Percentiles rank a stretch among this genome's conserved stretches.
phyloP scores from a whole-genome alignment of 2,888 invertebrate species.

The Eupithecia exiguata region DNA sequence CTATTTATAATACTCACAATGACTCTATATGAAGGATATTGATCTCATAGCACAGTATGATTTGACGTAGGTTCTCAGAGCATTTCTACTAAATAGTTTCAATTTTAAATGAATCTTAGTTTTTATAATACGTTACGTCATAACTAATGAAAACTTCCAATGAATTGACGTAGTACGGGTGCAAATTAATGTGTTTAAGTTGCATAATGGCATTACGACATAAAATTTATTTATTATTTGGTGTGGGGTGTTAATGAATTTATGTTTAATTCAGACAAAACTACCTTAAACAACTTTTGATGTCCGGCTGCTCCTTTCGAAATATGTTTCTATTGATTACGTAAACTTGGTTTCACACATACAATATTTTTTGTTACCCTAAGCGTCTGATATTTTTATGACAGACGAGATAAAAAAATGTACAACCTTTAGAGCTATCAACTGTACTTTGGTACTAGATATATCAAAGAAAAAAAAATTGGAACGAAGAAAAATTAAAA shows the following conservation, averaged over 20 bases:
- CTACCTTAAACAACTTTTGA: neutral
- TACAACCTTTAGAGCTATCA: too few relatives aligned
- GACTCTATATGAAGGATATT: neutral
- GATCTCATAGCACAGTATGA: neutral
- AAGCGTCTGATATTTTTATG: neutral
- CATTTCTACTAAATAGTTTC: neutral
- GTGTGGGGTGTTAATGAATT: neutral
- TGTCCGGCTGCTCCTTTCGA: neutral
- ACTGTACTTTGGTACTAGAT: too few relatives aligned
- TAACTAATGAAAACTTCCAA: neutral
- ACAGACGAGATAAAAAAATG: too few relatives aligned
- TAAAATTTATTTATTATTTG: too few relatives aligned
- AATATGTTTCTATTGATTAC: neutral
- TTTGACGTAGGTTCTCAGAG: slow-evolving; percentile 1
- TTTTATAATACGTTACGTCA: neutral
- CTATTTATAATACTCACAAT: neutral
- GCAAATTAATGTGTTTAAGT: neutral
- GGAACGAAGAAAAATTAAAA: too few relatives aligned
- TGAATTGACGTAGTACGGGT: neutral
- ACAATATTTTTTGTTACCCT: neutral
- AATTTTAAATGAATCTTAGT: neutral
- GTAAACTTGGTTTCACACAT: neutral
- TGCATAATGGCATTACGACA: too few relatives aligned
- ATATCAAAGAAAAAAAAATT: too few relatives aligned
- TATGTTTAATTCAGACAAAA: neutral